Percentiles rank a stretch among this genome's conserved stretches.
phyloP scores from a whole-genome alignment of 92 coral and sea anemone species.

The Porites rus region DNA sequence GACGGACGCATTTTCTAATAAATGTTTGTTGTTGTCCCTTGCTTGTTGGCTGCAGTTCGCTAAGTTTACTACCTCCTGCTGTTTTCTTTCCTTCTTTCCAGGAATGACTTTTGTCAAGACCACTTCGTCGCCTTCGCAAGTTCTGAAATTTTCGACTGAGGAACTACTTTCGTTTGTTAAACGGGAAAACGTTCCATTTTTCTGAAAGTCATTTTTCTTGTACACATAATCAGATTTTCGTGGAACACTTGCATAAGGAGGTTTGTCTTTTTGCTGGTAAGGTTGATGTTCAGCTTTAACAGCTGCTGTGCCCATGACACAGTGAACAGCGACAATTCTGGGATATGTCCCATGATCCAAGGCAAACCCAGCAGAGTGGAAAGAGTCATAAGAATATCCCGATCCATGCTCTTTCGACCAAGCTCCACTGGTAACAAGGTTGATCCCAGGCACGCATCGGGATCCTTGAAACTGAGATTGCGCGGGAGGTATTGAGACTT shows the following conservation, averaged over 20 bases:
- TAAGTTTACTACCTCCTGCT: no score
- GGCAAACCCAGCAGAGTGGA: slow-evolving; percentile 33
- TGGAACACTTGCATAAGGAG: not conserved
- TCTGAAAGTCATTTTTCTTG: not conserved
- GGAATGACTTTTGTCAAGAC: slow-evolving; percentile 3
- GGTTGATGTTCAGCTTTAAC: not conserved
- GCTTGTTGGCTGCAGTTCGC: not conserved
- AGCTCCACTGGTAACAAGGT: not conserved
- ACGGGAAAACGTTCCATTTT: not conserved
- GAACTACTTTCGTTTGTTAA: not conserved
- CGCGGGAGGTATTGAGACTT: not conserved
- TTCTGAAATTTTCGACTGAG: not conserved
- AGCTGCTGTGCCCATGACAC: not conserved
- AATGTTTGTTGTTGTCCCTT: no score
- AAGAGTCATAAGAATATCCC: not conserved
- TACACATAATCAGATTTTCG: not conserved
- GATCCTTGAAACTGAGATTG: not conserved
- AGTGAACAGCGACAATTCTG: slow-evolving; percentile 45
- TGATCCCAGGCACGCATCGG: slow-evolving; percentile 7
- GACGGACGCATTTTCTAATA: not conserved
- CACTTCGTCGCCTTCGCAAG: not conserved
- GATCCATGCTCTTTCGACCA: not conserved
- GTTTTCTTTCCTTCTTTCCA: not conserved
- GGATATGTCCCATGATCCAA: slow-evolving; percentile 32
- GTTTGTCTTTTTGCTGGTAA: not conserved